Base-by-base conservation (phyloP, 2,113 vertebrate genomes). In the Aphyosemion australe region DNA sequence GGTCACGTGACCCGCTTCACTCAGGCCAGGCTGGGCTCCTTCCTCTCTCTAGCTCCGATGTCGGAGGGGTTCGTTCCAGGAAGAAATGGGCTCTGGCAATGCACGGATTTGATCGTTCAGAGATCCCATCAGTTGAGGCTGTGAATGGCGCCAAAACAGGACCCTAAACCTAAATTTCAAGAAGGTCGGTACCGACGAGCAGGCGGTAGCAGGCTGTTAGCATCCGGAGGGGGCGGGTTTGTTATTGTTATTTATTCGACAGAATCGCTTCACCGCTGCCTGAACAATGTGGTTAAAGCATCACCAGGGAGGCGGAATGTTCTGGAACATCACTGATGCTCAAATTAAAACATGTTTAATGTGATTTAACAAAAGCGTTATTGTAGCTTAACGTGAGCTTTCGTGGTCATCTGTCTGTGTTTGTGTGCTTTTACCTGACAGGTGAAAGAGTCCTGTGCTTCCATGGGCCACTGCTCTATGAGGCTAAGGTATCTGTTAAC, bases 81-180 rank as follows among this genome's bases (percentile, higher is more conserved):
- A 88, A 80, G 84, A 89, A 87, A 88, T 92, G 89, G 87, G 87
- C 89, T 84, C 89, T 90, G 92, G 92, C 88, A 84, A 93, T 92
- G 92, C 90, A 71, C 84, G 91, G 81, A 87, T 88, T 89, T 92
- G 88, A 91, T 89, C 90, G 76, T 82, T 89, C 91, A 86, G 90
- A 82, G 88, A 85, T 90, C 88, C 90, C 88, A 88, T 63, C 90
- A 86, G 91, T 74, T 92, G 92, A 92, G 90, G 90, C 91, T 93
- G 94, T 96, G 94, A 96, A 97, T 97, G 95, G 96, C 96, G 95
- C 95, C 96, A 93, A 98, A 98, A 94, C 96, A 96, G 92, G 96
- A 97, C 94, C 96, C 96, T 90, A 97, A 95, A 89, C 96, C 96
- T 74, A 98, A 98, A 91, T 98, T 98, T 94, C 95, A 95, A 93